Evolutionary conservation across 1,140 invertebrate species (phyloP).

Genomic region (Belonocnema kinseyi): DNA sequence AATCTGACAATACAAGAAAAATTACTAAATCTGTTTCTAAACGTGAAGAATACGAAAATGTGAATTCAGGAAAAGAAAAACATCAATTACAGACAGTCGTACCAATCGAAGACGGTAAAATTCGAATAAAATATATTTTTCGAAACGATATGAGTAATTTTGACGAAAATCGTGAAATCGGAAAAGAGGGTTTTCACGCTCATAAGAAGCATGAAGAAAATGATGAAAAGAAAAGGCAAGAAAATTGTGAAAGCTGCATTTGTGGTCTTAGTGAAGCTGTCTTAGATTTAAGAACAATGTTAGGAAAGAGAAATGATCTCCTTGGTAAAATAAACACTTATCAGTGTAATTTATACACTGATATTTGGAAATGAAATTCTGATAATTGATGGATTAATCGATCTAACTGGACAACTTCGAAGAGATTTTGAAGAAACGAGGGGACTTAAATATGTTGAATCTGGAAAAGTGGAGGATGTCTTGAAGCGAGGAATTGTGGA

Average conservation of each 20-base stretch:
- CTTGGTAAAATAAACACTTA: slow-evolving; percentile 53
- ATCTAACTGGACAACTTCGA: slow-evolving; percentile 47
- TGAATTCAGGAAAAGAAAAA: slow-evolving; percentile 17
- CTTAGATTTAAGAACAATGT: slow-evolving; percentile 50
- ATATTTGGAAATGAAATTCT: slow-evolving; percentile 59
- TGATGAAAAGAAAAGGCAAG: slow-evolving; percentile 11
- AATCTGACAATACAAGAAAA: neutral
- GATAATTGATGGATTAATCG: slow-evolving; percentile 47
- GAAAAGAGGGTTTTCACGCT: neutral
- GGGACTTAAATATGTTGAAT: slow-evolving; percentile 59
- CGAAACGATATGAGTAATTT: slow-evolving; percentile 36
- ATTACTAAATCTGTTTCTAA: neutral
- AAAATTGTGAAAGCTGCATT: slow-evolving; percentile 58
- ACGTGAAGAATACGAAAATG: neutral
- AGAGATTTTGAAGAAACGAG: slow-evolving; percentile 54
- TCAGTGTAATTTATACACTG: slow-evolving; percentile 56
- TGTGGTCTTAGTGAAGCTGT: slow-evolving; percentile 56
- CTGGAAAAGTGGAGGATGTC: slow-evolving; percentile 53
- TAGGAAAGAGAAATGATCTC: slow-evolving; percentile 50
- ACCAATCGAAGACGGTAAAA: slow-evolving; percentile 33
- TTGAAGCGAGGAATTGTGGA: slow-evolving; percentile 44
- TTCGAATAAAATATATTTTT: slow-evolving; percentile 38
- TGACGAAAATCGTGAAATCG: slow-evolving; percentile 31
- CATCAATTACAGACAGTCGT: slow-evolving; percentile 33
- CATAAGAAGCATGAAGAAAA: slow-evolving; percentile 18